Evolutionary conservation across 2,888 invertebrate genomes (phyloP).

Genomic region (Drosophila siamana): DNA sequence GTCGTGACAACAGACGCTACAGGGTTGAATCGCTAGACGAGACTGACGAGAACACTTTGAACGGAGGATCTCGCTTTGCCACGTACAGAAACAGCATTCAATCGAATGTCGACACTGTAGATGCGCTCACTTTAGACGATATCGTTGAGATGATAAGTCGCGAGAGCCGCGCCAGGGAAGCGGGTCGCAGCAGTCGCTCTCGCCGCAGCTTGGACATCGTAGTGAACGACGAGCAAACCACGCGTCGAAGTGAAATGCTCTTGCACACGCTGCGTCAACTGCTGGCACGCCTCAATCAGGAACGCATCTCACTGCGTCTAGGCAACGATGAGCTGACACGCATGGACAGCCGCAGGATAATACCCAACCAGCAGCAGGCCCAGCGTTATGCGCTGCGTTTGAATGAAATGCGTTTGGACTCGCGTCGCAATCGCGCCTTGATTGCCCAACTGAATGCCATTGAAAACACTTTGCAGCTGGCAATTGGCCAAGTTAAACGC

Average conservation of each 20-base stretch:
- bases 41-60: not conserved
- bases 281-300: conserved; percentile 90
- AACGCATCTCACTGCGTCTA: conserved; percentile 89
- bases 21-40: not conserved
- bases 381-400: conserved; percentile 60
- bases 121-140: conserved; percentile 48
- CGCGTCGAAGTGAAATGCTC: conserved; percentile 81
- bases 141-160: conserved; percentile 53
- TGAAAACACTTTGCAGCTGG: conserved; percentile 51
- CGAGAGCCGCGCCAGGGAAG: not conserved
- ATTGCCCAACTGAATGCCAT: conserved; percentile 56
- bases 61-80: not conserved
- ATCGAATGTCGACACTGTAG: not conserved
- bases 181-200: conserved; percentile 46
- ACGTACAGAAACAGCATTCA: not conserved
- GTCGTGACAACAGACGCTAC: not conserved
- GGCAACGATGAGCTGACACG: conserved; percentile 83
- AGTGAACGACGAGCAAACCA: not conserved
- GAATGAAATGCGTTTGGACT: conserved; percentile 60
- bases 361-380: conserved; percentile 15
- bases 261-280: conserved; percentile 89
- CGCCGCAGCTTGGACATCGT: conserved; percentile 62
- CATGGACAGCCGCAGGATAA: conserved; percentile 85
- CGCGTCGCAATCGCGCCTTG: conserved; percentile 47
- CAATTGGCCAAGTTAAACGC: conserved; percentile 36